Conservation (phyloP, 1,140 invertebrate genomes). For the Leucophenga varia region DNA sequence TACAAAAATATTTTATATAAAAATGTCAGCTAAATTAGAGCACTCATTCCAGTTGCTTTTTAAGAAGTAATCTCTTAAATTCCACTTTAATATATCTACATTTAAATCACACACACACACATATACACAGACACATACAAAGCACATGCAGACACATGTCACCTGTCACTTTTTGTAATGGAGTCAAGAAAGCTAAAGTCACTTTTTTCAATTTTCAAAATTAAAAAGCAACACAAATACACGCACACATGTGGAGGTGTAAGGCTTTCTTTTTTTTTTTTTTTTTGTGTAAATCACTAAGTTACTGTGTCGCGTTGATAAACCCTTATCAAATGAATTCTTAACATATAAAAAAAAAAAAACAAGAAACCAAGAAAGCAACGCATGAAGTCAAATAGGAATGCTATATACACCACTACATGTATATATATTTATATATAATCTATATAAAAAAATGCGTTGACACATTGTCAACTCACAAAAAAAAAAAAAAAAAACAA, state of each 20-base stretch:
- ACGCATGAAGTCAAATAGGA: too few relatives aligned
- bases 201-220: constrained; percentile 54
- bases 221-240: constrained; percentile 31
- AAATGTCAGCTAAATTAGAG: too few relatives aligned
- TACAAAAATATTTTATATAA: too few relatives aligned
- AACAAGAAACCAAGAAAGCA: background rate
- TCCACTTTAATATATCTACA: too few relatives aligned
- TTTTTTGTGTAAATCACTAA: constrained; percentile 52
- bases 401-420: too few relatives aligned
- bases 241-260: constrained; percentile 9
- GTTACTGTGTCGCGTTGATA: constrained; percentile 54
- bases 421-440: too few relatives aligned
- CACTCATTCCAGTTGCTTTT: too few relatives aligned
- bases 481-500: constrained; percentile 7
- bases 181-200: constrained; percentile 49
- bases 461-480: constrained; percentile 53
- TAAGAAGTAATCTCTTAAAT: too few relatives aligned
- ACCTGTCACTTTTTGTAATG: constrained; percentile 6
- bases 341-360: background rate
- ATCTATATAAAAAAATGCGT: too few relatives aligned
- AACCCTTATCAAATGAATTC: constrained; percentile 46
- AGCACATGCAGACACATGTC: background rate
- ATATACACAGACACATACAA: background rate
- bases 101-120: background rate
- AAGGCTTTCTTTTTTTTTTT: background rate